Conservation (phyloP, 1,140 invertebrate species). For the Pomacea maculata region DNA sequence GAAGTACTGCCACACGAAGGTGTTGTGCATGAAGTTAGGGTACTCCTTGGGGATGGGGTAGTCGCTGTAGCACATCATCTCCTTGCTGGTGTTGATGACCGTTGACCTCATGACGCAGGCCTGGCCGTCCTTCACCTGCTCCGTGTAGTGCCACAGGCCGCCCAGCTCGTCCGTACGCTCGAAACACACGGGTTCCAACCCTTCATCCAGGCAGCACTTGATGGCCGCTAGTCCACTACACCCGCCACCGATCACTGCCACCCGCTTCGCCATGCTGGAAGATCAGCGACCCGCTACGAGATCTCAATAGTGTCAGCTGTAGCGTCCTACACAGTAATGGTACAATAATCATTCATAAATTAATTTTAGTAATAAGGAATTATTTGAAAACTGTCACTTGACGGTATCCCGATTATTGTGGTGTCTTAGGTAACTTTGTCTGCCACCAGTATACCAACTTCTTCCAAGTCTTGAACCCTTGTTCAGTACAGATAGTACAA, state of each 20-base stretch:
- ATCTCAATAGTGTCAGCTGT: too few species aligned
- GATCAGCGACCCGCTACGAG: too few species aligned
- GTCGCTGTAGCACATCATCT: constrained; percentile 69
- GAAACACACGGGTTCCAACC: constrained; percentile 61
- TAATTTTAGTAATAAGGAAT: too few species aligned
- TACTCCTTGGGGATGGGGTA: constrained; percentile 67
- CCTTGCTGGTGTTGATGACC: constrained; percentile 69
- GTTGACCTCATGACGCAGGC: constrained; percentile 53
- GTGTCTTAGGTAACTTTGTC: too few species aligned
- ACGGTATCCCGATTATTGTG: too few species aligned
- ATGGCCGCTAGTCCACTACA: constrained; percentile 16
- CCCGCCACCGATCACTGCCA: constrained; percentile 14
- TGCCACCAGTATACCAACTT: too few species aligned
- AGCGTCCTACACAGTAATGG: too few species aligned
- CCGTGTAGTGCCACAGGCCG: constrained; percentile 56
- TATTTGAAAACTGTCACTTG: too few species aligned
- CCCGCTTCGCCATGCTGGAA: constrained; percentile 7
- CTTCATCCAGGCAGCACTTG: constrained; percentile 59
- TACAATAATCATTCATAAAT: too few species aligned
- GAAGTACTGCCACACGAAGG: constrained; percentile 64
- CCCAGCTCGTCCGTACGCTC: constrained; percentile 57
- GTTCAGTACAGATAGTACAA: too few species aligned
- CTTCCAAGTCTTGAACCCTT: too few species aligned
- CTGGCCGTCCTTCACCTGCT: constrained; percentile 33
- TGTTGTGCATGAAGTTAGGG: constrained; percentile 68